phyloP scores from a whole-genome alignment of 2,113 vertebrate species.

The Xenopus borealis region DNA sequence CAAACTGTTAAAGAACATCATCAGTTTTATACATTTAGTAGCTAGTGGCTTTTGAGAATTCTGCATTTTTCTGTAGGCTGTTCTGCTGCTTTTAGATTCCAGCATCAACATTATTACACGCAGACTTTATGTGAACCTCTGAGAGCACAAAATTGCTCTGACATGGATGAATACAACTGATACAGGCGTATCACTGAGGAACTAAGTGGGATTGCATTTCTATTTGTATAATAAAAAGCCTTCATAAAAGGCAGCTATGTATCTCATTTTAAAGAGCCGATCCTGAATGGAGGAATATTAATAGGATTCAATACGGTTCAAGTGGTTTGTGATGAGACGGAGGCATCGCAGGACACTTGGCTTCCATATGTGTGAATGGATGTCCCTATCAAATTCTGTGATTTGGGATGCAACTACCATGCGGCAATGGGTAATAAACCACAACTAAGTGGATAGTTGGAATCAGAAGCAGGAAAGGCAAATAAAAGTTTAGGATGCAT shows the following conservation, averaged over 20 bases:
- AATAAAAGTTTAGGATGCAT: constrained; percentile 28
- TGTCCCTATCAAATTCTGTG: constrained; percentile 13
- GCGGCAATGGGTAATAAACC: constrained; percentile 31
- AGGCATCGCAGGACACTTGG: constrained; percentile 15
- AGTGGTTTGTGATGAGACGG: constrained; percentile 21
- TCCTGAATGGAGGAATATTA: constrained; percentile 29
- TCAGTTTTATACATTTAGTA: too few relatives aligned
- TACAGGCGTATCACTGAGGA: too few relatives aligned
- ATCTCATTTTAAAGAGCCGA: constrained; percentile 12
- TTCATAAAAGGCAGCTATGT: constrained; percentile 28
- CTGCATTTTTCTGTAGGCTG: too few relatives aligned
- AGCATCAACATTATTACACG: too few relatives aligned
- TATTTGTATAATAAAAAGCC: background rate
- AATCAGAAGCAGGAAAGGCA: constrained; percentile 25
- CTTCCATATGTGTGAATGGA: constrained; percentile 12
- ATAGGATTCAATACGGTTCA: constrained; percentile 9
- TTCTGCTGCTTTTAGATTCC: too few relatives aligned
- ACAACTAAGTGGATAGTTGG: constrained; percentile 26
- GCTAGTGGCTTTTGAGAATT: too few relatives aligned
- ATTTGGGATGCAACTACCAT: constrained; percentile 21
- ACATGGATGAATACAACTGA: too few relatives aligned
- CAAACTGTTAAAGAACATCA: too few relatives aligned
- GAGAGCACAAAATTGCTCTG: too few relatives aligned
- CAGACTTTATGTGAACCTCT: too few relatives aligned
- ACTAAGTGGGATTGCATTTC: too few relatives aligned